phyloP scores from a whole-genome alignment of 1,140 invertebrate species.

The Solenopsis invicta region DNA sequence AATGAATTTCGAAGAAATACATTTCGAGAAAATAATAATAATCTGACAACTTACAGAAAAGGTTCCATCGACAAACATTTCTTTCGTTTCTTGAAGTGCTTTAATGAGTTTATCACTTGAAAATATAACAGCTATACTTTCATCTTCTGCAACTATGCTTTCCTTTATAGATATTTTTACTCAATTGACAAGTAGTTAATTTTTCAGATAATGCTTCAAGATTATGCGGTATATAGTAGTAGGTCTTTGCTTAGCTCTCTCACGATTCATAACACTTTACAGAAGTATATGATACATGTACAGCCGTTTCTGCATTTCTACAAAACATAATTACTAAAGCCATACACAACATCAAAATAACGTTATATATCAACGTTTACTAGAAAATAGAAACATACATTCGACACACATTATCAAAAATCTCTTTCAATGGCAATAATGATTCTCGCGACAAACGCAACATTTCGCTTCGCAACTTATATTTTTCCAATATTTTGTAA shows the following conservation, averaged over 20 bases:
- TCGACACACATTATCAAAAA: not conserved
- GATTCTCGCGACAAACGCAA: not conserved
- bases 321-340: not conserved
- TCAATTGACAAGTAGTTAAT: not conserved
- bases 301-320: too few relatives aligned
- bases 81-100: too few relatives aligned
- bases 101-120: not conserved
- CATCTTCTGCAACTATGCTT: not conserved
- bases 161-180: not conserved
- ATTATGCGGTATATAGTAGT: not conserved
- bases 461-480: too few relatives aligned
- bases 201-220: not conserved
- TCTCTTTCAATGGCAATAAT: not conserved
- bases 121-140: not conserved
- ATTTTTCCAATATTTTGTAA: too few relatives aligned
- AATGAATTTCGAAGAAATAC: too few relatives aligned
- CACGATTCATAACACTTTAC: not conserved
- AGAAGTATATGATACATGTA: not conserved
- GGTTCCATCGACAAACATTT: not conserved
- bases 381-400: too few relatives aligned
- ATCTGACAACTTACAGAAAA: not conserved
- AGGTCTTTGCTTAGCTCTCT: not conserved
- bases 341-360: too few relatives aligned
- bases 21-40: too few relatives aligned
- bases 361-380: too few relatives aligned